These are phyloP conservation scores for Drosophila infuscata DNA, from an alignment of 2,888 invertebrate genomes.

Conservation along the genomic window DNA sequence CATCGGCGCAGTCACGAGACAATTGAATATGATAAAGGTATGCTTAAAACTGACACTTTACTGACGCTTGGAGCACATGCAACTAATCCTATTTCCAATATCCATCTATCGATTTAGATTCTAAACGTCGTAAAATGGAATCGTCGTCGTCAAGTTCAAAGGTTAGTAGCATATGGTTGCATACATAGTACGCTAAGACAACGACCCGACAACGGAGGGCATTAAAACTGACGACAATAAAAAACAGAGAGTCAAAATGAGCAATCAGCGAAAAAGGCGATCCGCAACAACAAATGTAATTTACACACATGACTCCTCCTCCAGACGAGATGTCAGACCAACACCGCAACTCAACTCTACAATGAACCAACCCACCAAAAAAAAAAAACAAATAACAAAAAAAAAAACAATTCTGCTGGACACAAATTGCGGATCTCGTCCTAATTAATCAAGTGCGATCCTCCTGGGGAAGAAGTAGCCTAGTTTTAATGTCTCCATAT, in stretches of 20 bases:
- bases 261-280: constrained; percentile 30
- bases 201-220: constrained; percentile 57
- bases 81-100: neutral
- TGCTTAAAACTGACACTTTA: neutral
- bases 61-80: neutral
- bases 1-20: constrained; percentile 87
- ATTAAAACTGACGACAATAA: constrained; percentile 22
- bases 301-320: constrained; percentile 26
- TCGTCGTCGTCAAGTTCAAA: constrained; percentile 89
- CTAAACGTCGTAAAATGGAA: constrained; percentile 94
- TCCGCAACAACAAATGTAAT: neutral
- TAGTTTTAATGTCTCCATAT: constrained; percentile 6
- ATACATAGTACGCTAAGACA: constrained; percentile 82
- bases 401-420: constrained; percentile 26
- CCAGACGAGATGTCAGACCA: constrained; percentile 33
- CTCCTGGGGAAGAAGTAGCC: constrained; percentile 20
- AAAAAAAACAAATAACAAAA: neutral
- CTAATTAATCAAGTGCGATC: constrained; percentile 29
- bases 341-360: constrained; percentile 13
- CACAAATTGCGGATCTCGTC: constrained; percentile 33
- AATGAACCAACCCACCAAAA: constrained; percentile 35
- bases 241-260: constrained; percentile 9
- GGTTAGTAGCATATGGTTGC: constrained; percentile 91
- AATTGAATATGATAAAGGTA: constrained; percentile 88
- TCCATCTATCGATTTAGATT: constrained; percentile 85